Evolutionary conservation across 92 coral and sea anemone genomes (phyloP).

Genomic region (Nematostella vectensis): DNA sequence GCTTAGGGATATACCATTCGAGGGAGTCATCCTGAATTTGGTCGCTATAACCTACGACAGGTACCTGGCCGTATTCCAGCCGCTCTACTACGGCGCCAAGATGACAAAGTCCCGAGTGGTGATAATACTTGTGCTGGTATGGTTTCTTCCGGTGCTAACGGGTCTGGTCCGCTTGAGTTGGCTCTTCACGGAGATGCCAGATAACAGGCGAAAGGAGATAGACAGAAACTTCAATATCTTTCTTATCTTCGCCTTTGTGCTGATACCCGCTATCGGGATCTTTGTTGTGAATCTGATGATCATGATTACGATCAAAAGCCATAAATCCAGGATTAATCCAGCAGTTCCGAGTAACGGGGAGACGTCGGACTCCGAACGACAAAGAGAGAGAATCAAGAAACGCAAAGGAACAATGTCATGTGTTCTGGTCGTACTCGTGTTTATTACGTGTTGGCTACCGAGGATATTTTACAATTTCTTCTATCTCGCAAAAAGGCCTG

Average conservation of each 20-base stretch:
- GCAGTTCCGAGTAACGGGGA: constrained; percentile 9
- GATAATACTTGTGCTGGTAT: constrained; percentile 13
- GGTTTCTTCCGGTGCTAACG: constrained; percentile 34
- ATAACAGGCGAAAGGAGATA: neutral
- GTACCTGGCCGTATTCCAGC: constrained; percentile 47
- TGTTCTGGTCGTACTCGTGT: constrained; percentile 37
- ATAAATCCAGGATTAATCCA: constrained; percentile 9
- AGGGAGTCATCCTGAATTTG: constrained; percentile 41
- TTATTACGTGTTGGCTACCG: constrained; percentile 55
- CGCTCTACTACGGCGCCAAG: constrained; percentile 40
- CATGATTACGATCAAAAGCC: constrained; percentile 37
- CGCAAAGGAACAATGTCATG: constrained; percentile 61
- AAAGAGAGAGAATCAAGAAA: constrained; percentile 12
- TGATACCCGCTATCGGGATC: constrained; percentile 30
- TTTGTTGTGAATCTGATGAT: constrained; percentile 36
- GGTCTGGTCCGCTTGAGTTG: constrained; percentile 28
- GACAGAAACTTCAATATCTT: constrained; percentile 38
- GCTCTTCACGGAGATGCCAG: constrained; percentile 15
- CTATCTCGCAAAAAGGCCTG: constrained; percentile 31
- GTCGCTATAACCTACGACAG: constrained; percentile 63
- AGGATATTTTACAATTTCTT: constrained; percentile 41
- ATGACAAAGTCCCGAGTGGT: constrained; percentile 36
- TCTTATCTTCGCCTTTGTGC: constrained; percentile 37
- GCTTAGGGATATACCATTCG: constrained; percentile 35
- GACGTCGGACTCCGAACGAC: constrained; percentile 7